Conservation (phyloP, 2,888 invertebrate species). For the Mechanitis messenoides region DNA sequence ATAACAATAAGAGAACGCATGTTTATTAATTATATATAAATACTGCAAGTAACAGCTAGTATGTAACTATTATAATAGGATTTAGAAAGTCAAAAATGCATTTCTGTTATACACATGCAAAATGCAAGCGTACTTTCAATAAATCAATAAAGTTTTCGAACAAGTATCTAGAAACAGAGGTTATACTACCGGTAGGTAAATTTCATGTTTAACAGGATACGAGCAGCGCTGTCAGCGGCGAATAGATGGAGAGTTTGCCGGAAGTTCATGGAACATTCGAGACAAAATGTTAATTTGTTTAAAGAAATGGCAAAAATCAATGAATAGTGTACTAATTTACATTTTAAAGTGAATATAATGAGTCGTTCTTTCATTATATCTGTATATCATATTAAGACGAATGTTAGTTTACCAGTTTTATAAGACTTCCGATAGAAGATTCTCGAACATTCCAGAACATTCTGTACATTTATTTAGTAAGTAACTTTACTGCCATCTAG, state of each 20-base stretch:
- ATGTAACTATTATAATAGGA: not conserved
- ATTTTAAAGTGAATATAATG: not conserved
- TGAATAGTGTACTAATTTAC: slow-evolving; percentile 18
- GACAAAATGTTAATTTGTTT: slow-evolving; percentile 30
- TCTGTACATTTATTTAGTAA: slow-evolving; percentile 23
- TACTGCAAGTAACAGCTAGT: no score
- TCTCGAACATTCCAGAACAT: slow-evolving; percentile 55
- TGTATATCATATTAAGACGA: slow-evolving; percentile 33
- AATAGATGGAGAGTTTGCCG: slow-evolving; percentile 43
- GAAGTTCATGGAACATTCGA: slow-evolving; percentile 59
- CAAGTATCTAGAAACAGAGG: slow-evolving; percentile 34
- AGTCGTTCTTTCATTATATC: not conserved
- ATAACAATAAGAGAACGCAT: no score
- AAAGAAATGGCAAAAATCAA: slow-evolving; percentile 29
- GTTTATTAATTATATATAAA: no score
- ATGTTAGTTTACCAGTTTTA: slow-evolving; percentile 1
- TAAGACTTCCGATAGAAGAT: slow-evolving; percentile 38
- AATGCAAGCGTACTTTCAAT: slow-evolving; percentile 3
- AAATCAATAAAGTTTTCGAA: slow-evolving; percentile 31
- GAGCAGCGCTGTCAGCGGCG: slow-evolving; percentile 43
- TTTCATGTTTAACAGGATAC: slow-evolving; percentile 39
- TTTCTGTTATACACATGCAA: slow-evolving; percentile 2
- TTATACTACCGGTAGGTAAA: slow-evolving; percentile 25
- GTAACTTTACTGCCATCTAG: slow-evolving; percentile 35
- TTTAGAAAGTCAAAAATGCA: slow-evolving; percentile 8